Evolutionary conservation across 2,797 vertebrate genomes (phyloP).

Genomic region (Alauda arvensis): DNA sequence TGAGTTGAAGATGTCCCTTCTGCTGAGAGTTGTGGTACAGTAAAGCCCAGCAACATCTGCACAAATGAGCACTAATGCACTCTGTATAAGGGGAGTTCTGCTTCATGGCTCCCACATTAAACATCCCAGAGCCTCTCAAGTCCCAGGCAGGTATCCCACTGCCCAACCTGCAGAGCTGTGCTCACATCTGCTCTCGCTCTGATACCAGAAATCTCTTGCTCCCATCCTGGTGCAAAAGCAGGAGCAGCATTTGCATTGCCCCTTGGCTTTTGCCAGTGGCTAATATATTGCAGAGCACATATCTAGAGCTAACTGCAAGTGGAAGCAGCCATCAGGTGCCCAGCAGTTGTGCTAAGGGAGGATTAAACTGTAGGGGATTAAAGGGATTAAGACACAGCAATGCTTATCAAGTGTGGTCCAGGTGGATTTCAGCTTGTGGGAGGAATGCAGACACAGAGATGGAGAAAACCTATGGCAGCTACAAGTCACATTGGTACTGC

Average conservation of each 20-base stretch:
- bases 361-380: not conserved
- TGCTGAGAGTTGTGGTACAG: not conserved
- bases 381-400: not conserved
- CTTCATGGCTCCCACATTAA: not conserved
- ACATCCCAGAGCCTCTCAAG: not conserved
- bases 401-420: not conserved
- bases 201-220: not conserved
- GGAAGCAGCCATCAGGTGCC: not conserved
- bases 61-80: not conserved
- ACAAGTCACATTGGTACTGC: not conserved
- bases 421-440: not conserved
- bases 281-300: not conserved
- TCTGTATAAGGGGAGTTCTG: not conserved
- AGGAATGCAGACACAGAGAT: not conserved
- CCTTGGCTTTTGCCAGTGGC: not conserved
- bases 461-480: not conserved
- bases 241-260: not conserved
- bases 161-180: not conserved
- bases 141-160: not conserved
- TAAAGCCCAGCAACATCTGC: not conserved
- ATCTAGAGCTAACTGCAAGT: not conserved
- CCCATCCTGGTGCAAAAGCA: not conserved
- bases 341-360: not conserved
- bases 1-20: not conserved
- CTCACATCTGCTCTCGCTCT: fast-evolving